Base-by-base conservation (phyloP, 2,888 invertebrate species). In the Aporophyla nigra region DNA sequence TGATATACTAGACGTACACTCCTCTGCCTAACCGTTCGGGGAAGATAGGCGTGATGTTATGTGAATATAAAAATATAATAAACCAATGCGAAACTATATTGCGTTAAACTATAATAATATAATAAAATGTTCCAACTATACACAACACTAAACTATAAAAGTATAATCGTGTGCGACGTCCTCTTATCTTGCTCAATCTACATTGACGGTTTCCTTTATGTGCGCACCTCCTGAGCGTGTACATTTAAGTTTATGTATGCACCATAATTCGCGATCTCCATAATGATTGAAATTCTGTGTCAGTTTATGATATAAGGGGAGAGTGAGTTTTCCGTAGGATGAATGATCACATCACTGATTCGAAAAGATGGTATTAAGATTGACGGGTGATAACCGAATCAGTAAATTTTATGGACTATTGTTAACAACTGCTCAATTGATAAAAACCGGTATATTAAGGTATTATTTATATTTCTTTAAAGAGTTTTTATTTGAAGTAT, bases 201-300 rank as follows among this genome's bases (percentile, higher is more conserved):
- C 62, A 80, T 80, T 77, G 62, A 77, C 27, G 76, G 54, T 27
- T 71, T 43, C 21, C 12, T 80, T 62, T 51, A 71, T 19, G 54
- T 21, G 61, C 54, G 14, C 61, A 62, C 71, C 40, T 71, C 27
- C n/a, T 43, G 19, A 54, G 27, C 19, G 71, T n/a, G 7, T 71
- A 54, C 49, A n/a, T 27, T 54, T 27, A 54, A 16, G 21, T 59
- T 76, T 53, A 78, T 78, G 59, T 61, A 61, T 53, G 69, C 63
- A 49, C 2, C 63, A 21, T 54, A 21, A 49, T 76, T 46, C 24
- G 1, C 24, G 53, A 74, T 62, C 33, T 2, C 16, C 53, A 24
- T 62, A 54, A 33, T 7, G 10, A 53, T 53, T 16, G 61, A 53
- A 61, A 27, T 19, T 43, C 12, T 53, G n/a, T 56, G 19, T n/a